Conservation (phyloP, 35 echinoderm and acorn worm species). For the Strongylocentrotus purpuratus region DNA sequence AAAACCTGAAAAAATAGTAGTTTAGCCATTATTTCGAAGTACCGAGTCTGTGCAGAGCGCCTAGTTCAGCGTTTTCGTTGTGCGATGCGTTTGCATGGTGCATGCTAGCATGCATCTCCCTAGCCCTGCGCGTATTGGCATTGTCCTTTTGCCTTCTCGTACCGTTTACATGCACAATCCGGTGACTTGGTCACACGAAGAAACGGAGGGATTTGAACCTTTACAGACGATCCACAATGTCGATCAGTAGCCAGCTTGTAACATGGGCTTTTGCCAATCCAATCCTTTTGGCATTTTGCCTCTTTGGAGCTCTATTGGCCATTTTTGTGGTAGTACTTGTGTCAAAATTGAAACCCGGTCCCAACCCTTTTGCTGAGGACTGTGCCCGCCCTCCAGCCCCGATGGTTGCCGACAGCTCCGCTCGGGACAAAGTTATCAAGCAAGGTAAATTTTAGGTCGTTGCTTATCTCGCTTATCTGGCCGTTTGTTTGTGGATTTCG, state of each 20-base stretch:
- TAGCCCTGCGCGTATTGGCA: too few species aligned
- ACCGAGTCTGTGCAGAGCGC: too few species aligned
- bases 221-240: not conserved
- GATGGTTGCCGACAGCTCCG: conserved; percentile 65
- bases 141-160: too few species aligned
- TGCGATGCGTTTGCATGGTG: too few species aligned
- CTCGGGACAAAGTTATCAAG: conserved; percentile 80
- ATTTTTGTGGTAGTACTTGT: not conserved
- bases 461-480: too few species aligned
- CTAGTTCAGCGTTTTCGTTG: too few species aligned
- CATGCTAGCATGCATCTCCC: too few species aligned
- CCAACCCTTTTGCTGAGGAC: conserved; percentile 76
- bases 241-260: not conserved
- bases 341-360: conserved; percentile 43
- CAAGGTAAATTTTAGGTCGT: conserved; percentile 58
- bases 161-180: too few species aligned
- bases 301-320: not conserved
- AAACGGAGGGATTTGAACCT: not conserved
- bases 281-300: not conserved
- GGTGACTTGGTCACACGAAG: too few species aligned
- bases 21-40: too few species aligned
- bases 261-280: conserved; percentile 42
- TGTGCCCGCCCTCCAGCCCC: conserved; percentile 54
- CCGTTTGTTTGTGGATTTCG: too few species aligned
- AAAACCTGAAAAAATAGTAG: too few species aligned